Evolutionary conservation across 2,888 invertebrate genomes (phyloP), one percentile per base, ranked within the genome.

Genomic region (Baccha elongata): DNA sequence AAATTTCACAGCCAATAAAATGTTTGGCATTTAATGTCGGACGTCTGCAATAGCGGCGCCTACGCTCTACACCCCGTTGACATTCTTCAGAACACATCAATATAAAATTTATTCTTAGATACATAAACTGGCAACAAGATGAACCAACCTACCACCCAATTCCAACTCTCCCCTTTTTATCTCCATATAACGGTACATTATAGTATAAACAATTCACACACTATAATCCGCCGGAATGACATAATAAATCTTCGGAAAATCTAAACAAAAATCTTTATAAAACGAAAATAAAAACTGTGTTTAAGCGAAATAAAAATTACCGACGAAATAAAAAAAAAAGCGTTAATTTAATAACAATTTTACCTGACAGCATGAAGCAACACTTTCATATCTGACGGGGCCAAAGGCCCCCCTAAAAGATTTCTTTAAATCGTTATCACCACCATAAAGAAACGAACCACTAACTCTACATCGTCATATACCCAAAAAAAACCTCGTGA

Each of bases 41-140:
- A 71, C 62, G 46, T 53, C 68, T 62, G 50, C 76, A 48, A 42
- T 50, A 62, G 67, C 72, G 67, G 67, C 79, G 83, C 83, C 83
- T 83, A 83, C 83, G 62, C 78, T 46, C 78, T 78, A 78, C 83
- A 78, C 83, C 83, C 83, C 83, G 83, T 83, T 83, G 83, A 83
- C 83, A 83, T 83, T 83, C 83, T 83, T 83, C 78, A 73, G 44
- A 62, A 67, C 67, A 78, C 72, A 78, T 83, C 83, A 83, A 83
- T 32, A 72, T 44, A 58, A 53, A 58, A 13, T 58, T 26, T 76
- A 68, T 76, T 76, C 67, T 67, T 80, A 69, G 80, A 64, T n/a
- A 69, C 64, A 44, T 52, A 40, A 44, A 17, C 53, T 67, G 65
- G 35, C 42, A 72, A 37, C 52, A 48, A 23, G 4, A 29, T 44